phyloP scores from a whole-genome alignment of 2,888 invertebrate species.

The Agonopterix alstromeriana region DNA sequence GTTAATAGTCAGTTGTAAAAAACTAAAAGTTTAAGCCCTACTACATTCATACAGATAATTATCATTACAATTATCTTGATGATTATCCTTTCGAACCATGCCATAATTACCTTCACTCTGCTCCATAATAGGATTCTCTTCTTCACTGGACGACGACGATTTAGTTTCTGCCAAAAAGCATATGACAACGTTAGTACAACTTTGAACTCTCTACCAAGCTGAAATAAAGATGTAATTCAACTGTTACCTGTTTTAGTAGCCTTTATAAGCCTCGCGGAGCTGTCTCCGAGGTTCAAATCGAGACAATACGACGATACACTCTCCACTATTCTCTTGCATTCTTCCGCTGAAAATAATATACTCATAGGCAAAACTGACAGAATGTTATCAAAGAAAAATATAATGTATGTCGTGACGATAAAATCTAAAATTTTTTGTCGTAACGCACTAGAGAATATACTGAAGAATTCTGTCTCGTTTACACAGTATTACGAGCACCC shows the following conservation, averaged over 20 bases:
- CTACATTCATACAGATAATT: too few species aligned
- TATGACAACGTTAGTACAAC: not conserved
- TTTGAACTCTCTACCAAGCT: not conserved
- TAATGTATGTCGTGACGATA: too few species aligned
- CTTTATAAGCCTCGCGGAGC: constrained; percentile 61
- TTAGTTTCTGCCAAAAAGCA: constrained; percentile 34
- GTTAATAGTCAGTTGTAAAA: too few species aligned
- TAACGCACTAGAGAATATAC: too few species aligned
- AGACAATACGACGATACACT: constrained; percentile 75
- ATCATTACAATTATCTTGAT: too few species aligned
- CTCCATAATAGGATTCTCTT: constrained; percentile 47
- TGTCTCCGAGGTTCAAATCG: constrained; percentile 61
- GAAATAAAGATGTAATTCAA: too few species aligned
- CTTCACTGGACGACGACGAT: constrained; percentile 46
- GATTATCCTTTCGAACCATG: too few species aligned
- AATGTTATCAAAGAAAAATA: too few species aligned
- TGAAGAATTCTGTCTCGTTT: too few species aligned
- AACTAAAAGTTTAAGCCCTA: too few species aligned
- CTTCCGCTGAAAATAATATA: constrained; percentile 31
- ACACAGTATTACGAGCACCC: too few species aligned
- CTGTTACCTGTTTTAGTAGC: constrained; percentile 53
- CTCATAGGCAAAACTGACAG: not conserved
- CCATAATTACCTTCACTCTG: constrained; percentile 50
- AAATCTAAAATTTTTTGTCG: not conserved
- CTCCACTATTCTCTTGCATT: constrained; percentile 54